Percentiles rank a stretch among this genome's conserved stretches.
Conservation (phyloP, 2,797 vertebrate species). For the Xenentodon cancila region DNA sequence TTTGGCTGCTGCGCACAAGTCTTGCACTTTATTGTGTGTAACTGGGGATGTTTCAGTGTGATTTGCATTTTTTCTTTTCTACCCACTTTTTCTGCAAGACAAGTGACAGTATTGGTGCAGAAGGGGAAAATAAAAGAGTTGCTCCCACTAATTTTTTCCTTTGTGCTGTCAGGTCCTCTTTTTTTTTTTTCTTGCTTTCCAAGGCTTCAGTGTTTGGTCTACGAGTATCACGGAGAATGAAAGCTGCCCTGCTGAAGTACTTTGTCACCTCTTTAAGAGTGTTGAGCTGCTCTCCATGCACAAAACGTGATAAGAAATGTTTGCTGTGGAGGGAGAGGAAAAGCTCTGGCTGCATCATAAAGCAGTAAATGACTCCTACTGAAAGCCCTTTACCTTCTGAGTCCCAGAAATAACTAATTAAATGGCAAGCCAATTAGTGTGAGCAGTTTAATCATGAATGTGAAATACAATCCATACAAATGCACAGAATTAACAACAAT, state of each 20-base stretch:
- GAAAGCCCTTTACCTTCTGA: slow-evolving; percentile 58
- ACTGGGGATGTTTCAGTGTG: neutral
- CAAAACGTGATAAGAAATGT: slow-evolving; percentile 26
- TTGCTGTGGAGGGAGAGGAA: slow-evolving; percentile 25
- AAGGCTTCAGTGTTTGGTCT: slow-evolving; percentile 22
- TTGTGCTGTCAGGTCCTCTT: slow-evolving; percentile 26
- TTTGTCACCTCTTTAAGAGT: slow-evolving; percentile 26
- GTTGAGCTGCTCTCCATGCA: neutral
- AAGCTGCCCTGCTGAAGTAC: slow-evolving; percentile 24
- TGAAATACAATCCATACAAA: slow-evolving; percentile 44
- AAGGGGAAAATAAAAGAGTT: slow-evolving; percentile 8
- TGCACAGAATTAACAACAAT: slow-evolving; percentile 42
- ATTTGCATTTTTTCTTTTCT: slow-evolving; percentile 8
- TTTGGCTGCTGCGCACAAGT: slow-evolving; percentile 22
- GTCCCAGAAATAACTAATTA: slow-evolving; percentile 55
- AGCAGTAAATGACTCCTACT: slow-evolving; percentile 64
- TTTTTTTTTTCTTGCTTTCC: slow-evolving; percentile 24
- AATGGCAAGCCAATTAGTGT: slow-evolving; percentile 51
- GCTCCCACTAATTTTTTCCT: slow-evolving; percentile 16
- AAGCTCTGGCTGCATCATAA: slow-evolving; percentile 37
- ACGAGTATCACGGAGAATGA: slow-evolving; percentile 27
- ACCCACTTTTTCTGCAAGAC: slow-evolving; percentile 10
- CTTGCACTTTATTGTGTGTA: slow-evolving; percentile 17
- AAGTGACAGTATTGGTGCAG: slow-evolving; percentile 12
- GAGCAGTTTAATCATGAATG: slow-evolving; percentile 67